These are phyloP conservation scores for Campylomormyrus numenius DNA, from an alignment of 2,113 vertebrate species.

Conservation along the genomic window DNA sequence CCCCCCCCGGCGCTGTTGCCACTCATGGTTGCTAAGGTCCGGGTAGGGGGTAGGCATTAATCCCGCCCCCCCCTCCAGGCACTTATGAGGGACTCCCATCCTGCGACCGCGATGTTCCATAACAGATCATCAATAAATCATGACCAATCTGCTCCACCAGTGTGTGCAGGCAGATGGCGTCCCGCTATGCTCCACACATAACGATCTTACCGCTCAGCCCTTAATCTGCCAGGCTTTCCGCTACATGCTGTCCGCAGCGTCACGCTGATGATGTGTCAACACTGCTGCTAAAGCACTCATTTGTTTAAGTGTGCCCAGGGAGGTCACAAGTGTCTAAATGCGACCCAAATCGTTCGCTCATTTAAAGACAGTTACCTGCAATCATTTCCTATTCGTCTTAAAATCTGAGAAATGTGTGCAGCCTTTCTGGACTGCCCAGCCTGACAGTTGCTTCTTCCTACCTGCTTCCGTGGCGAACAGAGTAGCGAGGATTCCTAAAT, in stretches of 20 bases:
- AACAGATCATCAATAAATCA: constrained; percentile 7
- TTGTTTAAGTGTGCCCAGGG: neutral
- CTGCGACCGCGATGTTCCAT: neutral
- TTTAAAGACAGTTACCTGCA: neutral
- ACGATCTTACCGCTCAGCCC: neutral
- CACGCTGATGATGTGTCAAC: neutral
- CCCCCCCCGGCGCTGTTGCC: neutral
- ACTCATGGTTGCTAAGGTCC: neutral
- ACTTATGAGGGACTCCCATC: neutral
- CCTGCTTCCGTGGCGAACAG: neutral
- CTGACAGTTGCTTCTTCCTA: constrained; percentile 28
- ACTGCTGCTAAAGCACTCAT: neutral
- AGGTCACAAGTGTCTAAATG: too few species aligned
- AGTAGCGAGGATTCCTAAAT: neutral
- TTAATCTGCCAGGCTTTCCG: neutral
- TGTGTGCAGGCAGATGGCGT: neutral
- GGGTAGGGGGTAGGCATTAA: neutral
- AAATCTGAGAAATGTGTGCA: neutral
- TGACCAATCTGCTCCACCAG: neutral
- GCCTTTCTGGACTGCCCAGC: too few species aligned
- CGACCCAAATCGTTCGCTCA: neutral
- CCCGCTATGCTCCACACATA: neutral
- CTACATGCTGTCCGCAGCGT: neutral
- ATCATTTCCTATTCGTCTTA: neutral
- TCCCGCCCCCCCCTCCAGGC: neutral